Evolutionary conservation across 2,888 invertebrate genomes (phyloP), one percentile per base, ranked within the genome.

Genomic region (Physocephala rufipes): DNA sequence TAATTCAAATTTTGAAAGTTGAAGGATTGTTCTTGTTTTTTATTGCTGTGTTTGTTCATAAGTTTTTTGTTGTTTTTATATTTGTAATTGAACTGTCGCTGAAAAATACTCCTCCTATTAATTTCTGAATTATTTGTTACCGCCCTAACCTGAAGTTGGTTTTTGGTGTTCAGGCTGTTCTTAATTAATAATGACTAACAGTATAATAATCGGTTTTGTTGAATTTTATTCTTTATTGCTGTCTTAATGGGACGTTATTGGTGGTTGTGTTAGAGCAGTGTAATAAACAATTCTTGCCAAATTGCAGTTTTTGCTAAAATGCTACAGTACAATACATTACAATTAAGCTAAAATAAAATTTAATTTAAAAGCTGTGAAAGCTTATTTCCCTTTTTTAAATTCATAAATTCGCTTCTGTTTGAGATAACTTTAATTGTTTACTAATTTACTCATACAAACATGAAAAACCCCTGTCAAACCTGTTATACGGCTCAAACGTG

Each of bases 161-260:
- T n/a, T n/a, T n/a, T n/a, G n/a, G n/a, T n/a, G n/a, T n/a, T n/a
- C n/a, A n/a, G n/a, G n/a, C n/a, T n/a, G n/a, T n/a, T n/a, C n/a
- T n/a, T n/a, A n/a, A n/a, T n/a, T n/a, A n/a, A n/a, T n/a, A n/a
- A n/a, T n/a, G n/a, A n/a, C n/a, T n/a, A n/a, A n/a, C n/a, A n/a
- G n/a, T n/a, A n/a, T n/a, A n/a, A n/a, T n/a, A n/a, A 68, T 72
- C 66, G 66, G 66, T 65, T 74, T 70, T 55, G 16, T 68, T 71
- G 69, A 47, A 16, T 16, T 16, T 47, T 47, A 16, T 1, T 47
- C 16, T 47, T 47, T n/a, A n/a, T 47, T 47, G 2, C 16, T 47
- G 13, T 47, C 47, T 47, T 16, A 16, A 47, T 15, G 16, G 47
- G 16, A 47, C 12, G 13, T 47, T 47, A 16, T 16, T 47, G 12